A percentile compares a stretch with the other conserved stretches of the same genome.
phyloP scores from a whole-genome alignment of 2,888 invertebrate species.

The Tinea trinotella region DNA sequence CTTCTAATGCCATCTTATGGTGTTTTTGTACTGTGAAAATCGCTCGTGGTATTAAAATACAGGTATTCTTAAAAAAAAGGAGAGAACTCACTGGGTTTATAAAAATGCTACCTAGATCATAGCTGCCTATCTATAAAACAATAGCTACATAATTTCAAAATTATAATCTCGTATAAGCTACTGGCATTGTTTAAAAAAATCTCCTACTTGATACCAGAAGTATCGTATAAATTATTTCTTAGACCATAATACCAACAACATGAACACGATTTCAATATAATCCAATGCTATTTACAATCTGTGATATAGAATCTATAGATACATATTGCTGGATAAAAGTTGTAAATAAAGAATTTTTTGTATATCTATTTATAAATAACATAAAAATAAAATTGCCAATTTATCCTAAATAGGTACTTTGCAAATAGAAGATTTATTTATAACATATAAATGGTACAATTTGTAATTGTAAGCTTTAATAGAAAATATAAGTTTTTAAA shows the following conservation, averaged over 20 bases:
- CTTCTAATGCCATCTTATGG: constrained; percentile 22
- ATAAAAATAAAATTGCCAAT: constrained; percentile 1
- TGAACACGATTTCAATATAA: constrained; percentile 18
- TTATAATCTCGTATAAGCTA: constrained; percentile 2
- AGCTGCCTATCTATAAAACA: constrained; percentile 9
- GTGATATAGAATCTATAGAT: neutral
- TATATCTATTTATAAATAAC: neutral
- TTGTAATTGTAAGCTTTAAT: neutral
- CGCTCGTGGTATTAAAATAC: constrained; percentile 27
- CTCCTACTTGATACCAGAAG: neutral
- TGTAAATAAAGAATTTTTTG: constrained; percentile 10
- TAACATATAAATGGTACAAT: constrained; percentile 1
- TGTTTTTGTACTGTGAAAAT: constrained; percentile 16
- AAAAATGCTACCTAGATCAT: neutral
- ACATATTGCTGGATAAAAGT: constrained; percentile 1
- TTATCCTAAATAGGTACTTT: neutral
- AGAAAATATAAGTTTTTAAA: neutral
- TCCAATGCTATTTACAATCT: constrained; percentile 13
- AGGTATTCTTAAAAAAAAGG: no score
- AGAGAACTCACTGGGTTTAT: constrained; percentile 23
- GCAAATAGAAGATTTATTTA: neutral
- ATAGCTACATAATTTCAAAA: constrained; percentile 13
- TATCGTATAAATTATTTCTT: constrained; percentile 12
- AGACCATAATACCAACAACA: constrained; percentile 16
- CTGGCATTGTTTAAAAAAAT: constrained; percentile 6